Conservation (phyloP, 2,797 vertebrate genomes). For the Ispidina lecontei region DNA sequence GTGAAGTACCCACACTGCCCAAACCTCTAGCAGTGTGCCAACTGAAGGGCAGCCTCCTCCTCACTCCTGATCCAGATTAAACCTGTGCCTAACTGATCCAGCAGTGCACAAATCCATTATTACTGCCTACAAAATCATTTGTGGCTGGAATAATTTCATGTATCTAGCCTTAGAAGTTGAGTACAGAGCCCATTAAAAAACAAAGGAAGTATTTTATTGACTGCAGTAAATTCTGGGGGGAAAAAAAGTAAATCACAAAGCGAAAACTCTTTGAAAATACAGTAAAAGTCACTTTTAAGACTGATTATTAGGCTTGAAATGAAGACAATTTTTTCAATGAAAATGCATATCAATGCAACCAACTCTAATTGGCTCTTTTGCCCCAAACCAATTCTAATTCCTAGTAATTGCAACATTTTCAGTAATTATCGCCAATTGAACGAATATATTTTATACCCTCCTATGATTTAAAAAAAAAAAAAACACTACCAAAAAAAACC, state of each 20-base stretch:
- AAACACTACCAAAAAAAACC: no score
- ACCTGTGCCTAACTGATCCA: neutral
- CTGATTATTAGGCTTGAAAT: neutral
- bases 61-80: neutral
- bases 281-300: neutral
- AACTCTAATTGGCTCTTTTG: neutral
- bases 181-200: neutral
- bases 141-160: neutral
- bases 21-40: neutral
- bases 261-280: neutral
- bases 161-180: neutral
- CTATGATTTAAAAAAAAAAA: neutral
- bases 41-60: neutral
- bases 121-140: neutral
- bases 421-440: neutral
- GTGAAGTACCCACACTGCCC: neutral
- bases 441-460: neutral
- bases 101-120: neutral
- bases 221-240: neutral
- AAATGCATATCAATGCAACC: neutral
- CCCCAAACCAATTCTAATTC: neutral
- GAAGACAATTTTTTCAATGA: neutral
- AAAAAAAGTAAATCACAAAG: neutral
- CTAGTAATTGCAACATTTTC: neutral
- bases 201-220: neutral